Percentiles rank a stretch among this genome's conserved stretches.
These are phyloP conservation scores for Cyclophora albipunctata DNA, from an alignment of 2,888 invertebrate genomes.

Conservation along the genomic window DNA sequence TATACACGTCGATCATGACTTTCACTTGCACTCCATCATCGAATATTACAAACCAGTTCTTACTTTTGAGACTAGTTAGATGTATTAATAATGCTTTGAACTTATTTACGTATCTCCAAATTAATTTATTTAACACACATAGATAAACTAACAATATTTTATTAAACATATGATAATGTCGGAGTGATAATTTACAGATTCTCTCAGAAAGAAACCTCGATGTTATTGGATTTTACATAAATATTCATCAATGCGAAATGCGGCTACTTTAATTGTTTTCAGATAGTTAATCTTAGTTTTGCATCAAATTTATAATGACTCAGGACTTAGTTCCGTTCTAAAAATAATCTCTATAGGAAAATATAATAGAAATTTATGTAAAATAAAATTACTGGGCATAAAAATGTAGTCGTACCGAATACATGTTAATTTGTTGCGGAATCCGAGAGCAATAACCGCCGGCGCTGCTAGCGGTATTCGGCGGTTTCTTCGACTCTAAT, in stretches of 20 bases:
- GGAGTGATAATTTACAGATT: no score
- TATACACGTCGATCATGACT: constrained; percentile 63
- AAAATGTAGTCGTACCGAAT: constrained; percentile 70
- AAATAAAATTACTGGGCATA: constrained; percentile 62
- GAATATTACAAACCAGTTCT: constrained; percentile 67
- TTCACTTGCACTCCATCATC: constrained; percentile 70
- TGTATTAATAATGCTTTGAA: constrained; percentile 27
- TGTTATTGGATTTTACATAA: no score
- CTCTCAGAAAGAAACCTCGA: no score
- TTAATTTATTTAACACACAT: constrained; percentile 39
- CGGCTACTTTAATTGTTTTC: not conserved
- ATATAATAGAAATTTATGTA: constrained; percentile 42
- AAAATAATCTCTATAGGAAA: constrained; percentile 15
- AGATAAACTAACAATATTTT: constrained; percentile 32
- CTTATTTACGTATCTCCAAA: constrained; percentile 26
- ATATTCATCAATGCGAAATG: not conserved
- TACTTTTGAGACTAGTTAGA: constrained; percentile 40
- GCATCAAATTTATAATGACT: constrained; percentile 18
- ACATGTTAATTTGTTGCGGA: constrained; percentile 76
- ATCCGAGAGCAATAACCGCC: constrained; percentile 74
- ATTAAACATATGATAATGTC: no score
- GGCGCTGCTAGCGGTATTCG: constrained; percentile 68
- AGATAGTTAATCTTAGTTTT: not conserved
- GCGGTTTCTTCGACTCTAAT: constrained; percentile 67
- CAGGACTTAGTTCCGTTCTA: constrained; percentile 10